phyloP scores from a whole-genome alignment of 2,113 vertebrate genomes.

The Mustela nigripes region DNA sequence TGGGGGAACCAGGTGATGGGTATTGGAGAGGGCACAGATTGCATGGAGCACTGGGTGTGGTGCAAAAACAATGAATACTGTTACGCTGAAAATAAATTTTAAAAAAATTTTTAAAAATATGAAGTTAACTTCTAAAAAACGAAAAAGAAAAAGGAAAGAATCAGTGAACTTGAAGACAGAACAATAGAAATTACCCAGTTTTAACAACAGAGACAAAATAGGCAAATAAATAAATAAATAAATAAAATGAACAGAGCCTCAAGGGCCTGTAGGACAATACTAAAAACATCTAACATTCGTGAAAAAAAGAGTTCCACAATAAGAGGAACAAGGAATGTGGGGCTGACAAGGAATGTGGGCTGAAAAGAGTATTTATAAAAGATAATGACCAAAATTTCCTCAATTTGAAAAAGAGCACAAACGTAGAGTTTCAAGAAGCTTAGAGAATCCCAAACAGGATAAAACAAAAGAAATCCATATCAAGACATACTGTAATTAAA shows the following conservation, averaged over 20 bases:
- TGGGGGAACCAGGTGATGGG: too few relatives aligned
- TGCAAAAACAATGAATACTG: too few relatives aligned
- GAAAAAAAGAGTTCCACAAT: not conserved
- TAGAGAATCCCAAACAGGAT: not conserved
- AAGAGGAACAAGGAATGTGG: not conserved
- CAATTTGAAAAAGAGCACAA: not conserved
- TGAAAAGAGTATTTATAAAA: not conserved
- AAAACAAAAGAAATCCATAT: not conserved
- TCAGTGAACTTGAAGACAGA: not conserved
- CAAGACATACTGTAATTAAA: not conserved
- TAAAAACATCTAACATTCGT: not conserved
- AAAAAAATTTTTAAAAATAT: too few relatives aligned
- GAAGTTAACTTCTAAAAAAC: too few relatives aligned
- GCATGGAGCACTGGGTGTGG: too few relatives aligned
- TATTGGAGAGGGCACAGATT: too few relatives aligned
- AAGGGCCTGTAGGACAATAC: not conserved
- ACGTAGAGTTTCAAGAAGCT: constrained; percentile 23
- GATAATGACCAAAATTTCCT: not conserved
- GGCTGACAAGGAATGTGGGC: not conserved
- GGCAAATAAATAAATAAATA: not conserved
- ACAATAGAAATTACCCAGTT: not conserved
- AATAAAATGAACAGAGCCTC: not conserved
- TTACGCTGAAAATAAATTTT: too few relatives aligned
- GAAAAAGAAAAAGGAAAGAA: not conserved
- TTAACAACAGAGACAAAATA: not conserved